phyloP scores from a whole-genome alignment of 2,797 vertebrate genomes.

The Alosa sapidissima region DNA sequence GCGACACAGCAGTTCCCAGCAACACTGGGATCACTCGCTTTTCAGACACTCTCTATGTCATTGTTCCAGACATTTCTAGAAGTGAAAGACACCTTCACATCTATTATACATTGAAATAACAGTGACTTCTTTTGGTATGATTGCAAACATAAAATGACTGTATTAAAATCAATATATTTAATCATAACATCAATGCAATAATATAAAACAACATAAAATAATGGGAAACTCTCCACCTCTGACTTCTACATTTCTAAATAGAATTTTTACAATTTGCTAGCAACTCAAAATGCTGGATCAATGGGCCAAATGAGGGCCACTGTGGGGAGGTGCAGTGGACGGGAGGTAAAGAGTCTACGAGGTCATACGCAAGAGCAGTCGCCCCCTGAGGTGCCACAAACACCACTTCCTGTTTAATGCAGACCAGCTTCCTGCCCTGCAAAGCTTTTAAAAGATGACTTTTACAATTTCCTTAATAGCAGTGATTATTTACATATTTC shows the following conservation, averaged over 20 bases:
- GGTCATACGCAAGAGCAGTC: conserved; percentile 14
- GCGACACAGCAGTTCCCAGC: conserved; percentile 45
- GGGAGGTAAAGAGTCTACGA: conserved; percentile 22
- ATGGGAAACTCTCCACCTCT: not conserved
- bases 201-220: not conserved
- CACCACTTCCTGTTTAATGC: conserved; percentile 40
- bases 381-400: conserved; percentile 12
- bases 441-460: conserved; percentile 38
- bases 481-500: conserved; percentile 57
- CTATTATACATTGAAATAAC: not conserved
- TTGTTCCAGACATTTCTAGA: not conserved
- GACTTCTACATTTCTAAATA: no score
- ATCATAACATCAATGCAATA: no score
- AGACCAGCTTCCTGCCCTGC: conserved; percentile 49
- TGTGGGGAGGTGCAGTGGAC: not conserved
- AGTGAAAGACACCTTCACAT: not conserved
- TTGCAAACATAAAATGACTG: no score
- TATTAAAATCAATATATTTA: no score
- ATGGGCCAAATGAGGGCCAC: not conserved
- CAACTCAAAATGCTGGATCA: not conserved
- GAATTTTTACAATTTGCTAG: not conserved
- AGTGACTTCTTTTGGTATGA: no score
- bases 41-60: conserved; percentile 33
- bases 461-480: conserved; percentile 57
- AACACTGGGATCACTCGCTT: conserved; percentile 47